These are phyloP conservation scores for Onychomys torridus DNA, from an alignment of 2,797 vertebrate genomes.

Conservation along the genomic window DNA sequence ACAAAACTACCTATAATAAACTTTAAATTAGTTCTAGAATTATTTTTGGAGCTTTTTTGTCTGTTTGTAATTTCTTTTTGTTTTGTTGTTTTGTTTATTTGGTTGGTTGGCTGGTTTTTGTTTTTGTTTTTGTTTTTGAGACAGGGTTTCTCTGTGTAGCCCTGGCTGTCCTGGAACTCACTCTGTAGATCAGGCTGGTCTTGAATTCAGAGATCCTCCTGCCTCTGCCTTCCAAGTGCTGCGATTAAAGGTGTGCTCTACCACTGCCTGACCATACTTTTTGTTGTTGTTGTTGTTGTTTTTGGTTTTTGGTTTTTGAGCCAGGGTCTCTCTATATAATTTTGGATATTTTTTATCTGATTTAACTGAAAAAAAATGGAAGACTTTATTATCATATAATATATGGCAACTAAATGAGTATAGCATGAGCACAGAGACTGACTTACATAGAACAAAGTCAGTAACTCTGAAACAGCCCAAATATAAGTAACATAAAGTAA, in stretches of 20 bases:
- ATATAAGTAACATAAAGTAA: neutral
- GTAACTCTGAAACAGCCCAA: neutral
- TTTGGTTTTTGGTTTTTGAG: neutral
- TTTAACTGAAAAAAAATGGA: neutral
- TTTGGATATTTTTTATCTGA: conserved; percentile 3
- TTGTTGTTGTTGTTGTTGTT: neutral
- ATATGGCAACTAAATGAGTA: neutral
- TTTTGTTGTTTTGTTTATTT: neutral
- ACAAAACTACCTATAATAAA: neutral
- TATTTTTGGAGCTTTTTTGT: conserved; percentile 22
- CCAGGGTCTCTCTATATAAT: neutral
- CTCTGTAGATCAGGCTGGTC: too few species aligned
- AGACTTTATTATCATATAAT: neutral
- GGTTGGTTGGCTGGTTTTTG: neutral
- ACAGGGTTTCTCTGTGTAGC: too few species aligned
- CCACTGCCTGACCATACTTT: neutral
- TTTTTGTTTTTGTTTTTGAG: too few species aligned
- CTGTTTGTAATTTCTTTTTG: too few species aligned
- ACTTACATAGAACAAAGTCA: neutral
- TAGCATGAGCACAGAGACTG: neutral
- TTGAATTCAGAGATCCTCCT: too few species aligned
- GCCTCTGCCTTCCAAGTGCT: too few species aligned
- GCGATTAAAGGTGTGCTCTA: too few species aligned
- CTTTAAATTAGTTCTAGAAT: conserved; percentile 16
- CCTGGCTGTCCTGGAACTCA: too few species aligned